Evolutionary conservation across 2,797 vertebrate species (phyloP).

Genomic region (Perodicticus potto): DNA sequence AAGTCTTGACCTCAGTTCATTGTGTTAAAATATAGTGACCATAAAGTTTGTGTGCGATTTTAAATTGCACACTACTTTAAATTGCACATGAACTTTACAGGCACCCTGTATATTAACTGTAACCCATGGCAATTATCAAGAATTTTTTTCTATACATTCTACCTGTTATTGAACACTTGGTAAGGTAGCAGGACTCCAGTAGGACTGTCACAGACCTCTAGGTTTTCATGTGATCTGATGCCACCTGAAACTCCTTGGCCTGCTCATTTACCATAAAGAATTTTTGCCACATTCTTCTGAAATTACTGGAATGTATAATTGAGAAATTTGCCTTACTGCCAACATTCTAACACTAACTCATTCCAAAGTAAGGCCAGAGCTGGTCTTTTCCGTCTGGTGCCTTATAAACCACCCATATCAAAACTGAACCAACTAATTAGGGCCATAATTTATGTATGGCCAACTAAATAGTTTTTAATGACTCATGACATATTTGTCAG

Average conservation of each 20-base stretch:
- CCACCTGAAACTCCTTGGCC: slow-evolving; percentile 14
- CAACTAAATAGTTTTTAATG: slow-evolving; percentile 73
- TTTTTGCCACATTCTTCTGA: slow-evolving; percentile 38
- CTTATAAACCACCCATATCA: slow-evolving; percentile 70
- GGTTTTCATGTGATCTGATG: background rate
- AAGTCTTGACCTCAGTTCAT: background rate
- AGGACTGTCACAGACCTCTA: background rate
- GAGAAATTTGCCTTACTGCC: slow-evolving; percentile 61
- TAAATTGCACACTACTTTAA: too few species aligned
- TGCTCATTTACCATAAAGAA: slow-evolving; percentile 40
- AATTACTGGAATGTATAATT: slow-evolving; percentile 55
- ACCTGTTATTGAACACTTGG: slow-evolving; percentile 3
- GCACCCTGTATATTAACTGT: background rate
- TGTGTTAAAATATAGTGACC: background rate
- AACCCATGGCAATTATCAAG: background rate
- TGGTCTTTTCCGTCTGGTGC: slow-evolving; percentile 63
- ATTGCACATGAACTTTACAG: too few species aligned
- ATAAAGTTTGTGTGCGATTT: too few species aligned
- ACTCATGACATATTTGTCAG: slow-evolving; percentile 69
- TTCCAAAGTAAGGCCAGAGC: slow-evolving; percentile 58
- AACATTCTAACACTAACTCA: slow-evolving; percentile 60
- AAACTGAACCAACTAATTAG: slow-evolving; percentile 72
- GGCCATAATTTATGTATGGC: slow-evolving; percentile 66
- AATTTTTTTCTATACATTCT: background rate
- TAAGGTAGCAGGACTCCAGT: background rate